Base-by-base conservation (phyloP, 2,797 vertebrate species). In the Cyclopterus lumpus region DNA sequence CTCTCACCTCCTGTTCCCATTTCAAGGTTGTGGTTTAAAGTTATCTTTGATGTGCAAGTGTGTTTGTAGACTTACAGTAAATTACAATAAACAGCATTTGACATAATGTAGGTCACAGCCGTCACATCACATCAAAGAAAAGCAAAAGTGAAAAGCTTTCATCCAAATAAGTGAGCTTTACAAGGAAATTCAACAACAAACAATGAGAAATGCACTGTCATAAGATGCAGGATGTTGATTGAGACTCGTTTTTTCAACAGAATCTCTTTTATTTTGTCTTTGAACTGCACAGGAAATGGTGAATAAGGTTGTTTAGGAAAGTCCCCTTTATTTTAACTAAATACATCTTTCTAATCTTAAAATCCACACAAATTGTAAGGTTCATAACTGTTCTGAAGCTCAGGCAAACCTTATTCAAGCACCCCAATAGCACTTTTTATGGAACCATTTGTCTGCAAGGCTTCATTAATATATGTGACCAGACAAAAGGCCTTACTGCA, bases 271-370 rank as follows among this genome's bases (percentile, higher is more conserved):
- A 92, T 91, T 94, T 92, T 80, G 89, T 91, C 53, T 90, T 91
- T 86, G 82, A 89, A 90, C 91, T 92, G 88, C 93, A 94, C 91
- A 93, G 92, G 93, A 94, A 94, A 93, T 89, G 88, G 75, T 91
- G 91, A 87, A 86, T 90, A 89, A 69, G 82, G 71, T 88, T 89
- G 72, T 79, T 88, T 75, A 93, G 91, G 92, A 93, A 94, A 94
- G 83, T 91, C 93, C 94, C 94, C 81, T 83, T 89, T 84, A 81
- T 89, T 92, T 93, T 91, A 90, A 84, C 86, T 89, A 93, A 94
- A 93, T 88, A 91, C 89, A 91, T 81, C 64, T 91, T 90, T 93
- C 71, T 89, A 88, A 54, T 83, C 89, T 63, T 85, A 83, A 83
- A 87, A 77, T 70, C 74, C 82, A 88, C 90, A 88, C 69, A 88